Conservation (phyloP, 92 coral and sea anemone genomes). For the Ricordea florida region DNA sequence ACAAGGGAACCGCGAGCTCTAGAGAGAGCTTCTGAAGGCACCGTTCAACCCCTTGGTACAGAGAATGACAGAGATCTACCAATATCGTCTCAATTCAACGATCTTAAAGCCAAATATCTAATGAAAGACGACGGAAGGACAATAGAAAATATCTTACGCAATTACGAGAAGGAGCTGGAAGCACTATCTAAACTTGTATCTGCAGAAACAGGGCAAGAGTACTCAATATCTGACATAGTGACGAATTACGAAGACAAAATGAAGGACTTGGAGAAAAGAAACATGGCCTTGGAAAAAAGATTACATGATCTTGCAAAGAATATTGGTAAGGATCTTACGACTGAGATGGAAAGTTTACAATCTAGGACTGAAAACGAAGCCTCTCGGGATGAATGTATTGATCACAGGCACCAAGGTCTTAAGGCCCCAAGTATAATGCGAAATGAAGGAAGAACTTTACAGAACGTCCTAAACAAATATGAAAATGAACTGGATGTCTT, state of each 20-base stretch:
- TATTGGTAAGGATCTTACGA: conserved; percentile 27
- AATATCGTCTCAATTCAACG: no score
- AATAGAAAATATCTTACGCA: conserved; percentile 53
- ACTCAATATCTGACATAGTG: neutral
- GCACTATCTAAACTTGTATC: conserved; percentile 1
- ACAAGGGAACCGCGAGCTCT: neutral
- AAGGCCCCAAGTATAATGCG: conserved; percentile 11
- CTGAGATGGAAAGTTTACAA: conserved; percentile 10
- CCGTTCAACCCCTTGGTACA: neutral
- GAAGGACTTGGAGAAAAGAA: conserved; percentile 7
- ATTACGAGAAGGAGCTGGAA: conserved; percentile 53
- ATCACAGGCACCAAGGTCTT: neutral
- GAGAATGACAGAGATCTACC: neutral
- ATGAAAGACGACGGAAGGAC: conserved; percentile 38
- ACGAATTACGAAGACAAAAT: conserved; percentile 19
- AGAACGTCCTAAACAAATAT: conserved; percentile 39
- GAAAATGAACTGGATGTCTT: conserved; percentile 46
- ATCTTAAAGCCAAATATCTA: neutral
- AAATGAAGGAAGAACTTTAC: conserved; percentile 22
- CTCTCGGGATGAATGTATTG: neutral
- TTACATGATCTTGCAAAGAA: neutral
- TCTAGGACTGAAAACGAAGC: neutral
- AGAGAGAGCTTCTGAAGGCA: neutral
- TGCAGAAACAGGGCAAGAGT: neutral
- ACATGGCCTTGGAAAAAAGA: neutral